Base-by-base conservation (phyloP, 1,140 invertebrate species). In the Eupristina koningsbergeri region DNA sequence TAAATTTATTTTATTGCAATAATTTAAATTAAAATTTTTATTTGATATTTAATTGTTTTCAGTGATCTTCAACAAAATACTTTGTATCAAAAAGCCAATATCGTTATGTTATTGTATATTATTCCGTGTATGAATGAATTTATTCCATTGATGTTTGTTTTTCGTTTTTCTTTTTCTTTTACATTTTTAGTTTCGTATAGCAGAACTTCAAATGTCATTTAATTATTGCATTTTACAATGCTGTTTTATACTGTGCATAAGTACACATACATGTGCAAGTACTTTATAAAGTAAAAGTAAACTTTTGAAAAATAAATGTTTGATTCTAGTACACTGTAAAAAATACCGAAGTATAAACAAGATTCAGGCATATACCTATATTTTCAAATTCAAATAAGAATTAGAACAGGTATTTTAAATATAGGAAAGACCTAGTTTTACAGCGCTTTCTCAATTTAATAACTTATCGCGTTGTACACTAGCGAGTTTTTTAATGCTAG, bases 141-240 rank as follows among this genome's bases (percentile, higher is more conserved):
- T 80, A 84, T 84, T 80, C 69, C 77, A 80, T 47, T 75, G 61
- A 76, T 61, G 58, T 84, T 80, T 71, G 31, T 67, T 79, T 58
- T 80, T 67, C 31, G 53, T 58, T 36, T 5, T 71, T 26, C 22
- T 58, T 71, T 74, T 79, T 29, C 63, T 73, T 73, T 76, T n/a
- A n/a, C n/a, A 47, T n/a, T 13, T 82, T 76, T 41, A 74, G 61
- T 64, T n/a, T 69, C 82, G 53, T 71, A 45, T 71, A n/a, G 47
- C 15, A 80, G 76, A 80, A 79, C 17, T 31, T 31, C 22, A 79
- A 74, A 80, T 41, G 75, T 74, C 67, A 71, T 61, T 58, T 64
- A 19, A 47, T 76, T n/a, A 19, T 80, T 80, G 78, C 78, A 80
- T 76, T 80, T 84, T 5, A 11, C 13, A 45, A 83, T 77, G 67